A percentile compares a stretch with the other conserved stretches of the same genome.
phyloP scores from a whole-genome alignment of 2,888 invertebrate genomes.

The Margaritifera margaritifera region DNA sequence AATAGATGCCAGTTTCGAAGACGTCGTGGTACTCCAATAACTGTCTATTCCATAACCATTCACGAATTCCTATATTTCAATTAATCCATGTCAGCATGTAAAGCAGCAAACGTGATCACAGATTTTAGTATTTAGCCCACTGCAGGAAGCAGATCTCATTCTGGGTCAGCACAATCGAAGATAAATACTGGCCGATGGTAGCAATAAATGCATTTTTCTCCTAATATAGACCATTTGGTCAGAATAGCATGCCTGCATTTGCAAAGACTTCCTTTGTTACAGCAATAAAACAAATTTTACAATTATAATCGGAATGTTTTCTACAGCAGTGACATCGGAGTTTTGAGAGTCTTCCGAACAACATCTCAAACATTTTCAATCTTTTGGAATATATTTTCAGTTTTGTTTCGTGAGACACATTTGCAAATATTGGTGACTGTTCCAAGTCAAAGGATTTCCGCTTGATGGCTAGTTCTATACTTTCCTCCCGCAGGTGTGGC shows the following conservation, averaged over 20 bases:
- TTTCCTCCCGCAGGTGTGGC: conserved; percentile 30
- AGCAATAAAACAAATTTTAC: conserved; percentile 37
- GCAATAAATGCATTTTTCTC: no score
- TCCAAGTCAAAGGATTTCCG: conserved; percentile 37
- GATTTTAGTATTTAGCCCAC: no score
- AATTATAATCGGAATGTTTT: conserved; percentile 41
- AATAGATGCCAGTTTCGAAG: no score
- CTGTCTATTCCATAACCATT: no score
- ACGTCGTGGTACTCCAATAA: no score
- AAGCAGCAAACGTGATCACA: no score
- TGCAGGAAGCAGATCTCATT: no score
- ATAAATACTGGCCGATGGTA: no score
- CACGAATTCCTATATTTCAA: no score
- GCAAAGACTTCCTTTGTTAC: conserved; percentile 34
- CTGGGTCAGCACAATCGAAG: no score
- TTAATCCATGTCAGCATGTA: no score
- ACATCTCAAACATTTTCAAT: conserved; percentile 30
- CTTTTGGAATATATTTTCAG: conserved; percentile 33
- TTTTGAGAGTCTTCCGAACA: conserved; percentile 34
- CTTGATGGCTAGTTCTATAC: conserved; percentile 34
- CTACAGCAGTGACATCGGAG: conserved; percentile 38
- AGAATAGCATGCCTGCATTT: conserved; percentile 29
- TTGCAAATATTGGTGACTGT: conserved; percentile 37
- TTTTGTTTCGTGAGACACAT: conserved; percentile 27
- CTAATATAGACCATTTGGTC: neutral